Base-by-base conservation (phyloP, 2,888 invertebrate genomes). In the Lacanobia wlatinum region DNA sequence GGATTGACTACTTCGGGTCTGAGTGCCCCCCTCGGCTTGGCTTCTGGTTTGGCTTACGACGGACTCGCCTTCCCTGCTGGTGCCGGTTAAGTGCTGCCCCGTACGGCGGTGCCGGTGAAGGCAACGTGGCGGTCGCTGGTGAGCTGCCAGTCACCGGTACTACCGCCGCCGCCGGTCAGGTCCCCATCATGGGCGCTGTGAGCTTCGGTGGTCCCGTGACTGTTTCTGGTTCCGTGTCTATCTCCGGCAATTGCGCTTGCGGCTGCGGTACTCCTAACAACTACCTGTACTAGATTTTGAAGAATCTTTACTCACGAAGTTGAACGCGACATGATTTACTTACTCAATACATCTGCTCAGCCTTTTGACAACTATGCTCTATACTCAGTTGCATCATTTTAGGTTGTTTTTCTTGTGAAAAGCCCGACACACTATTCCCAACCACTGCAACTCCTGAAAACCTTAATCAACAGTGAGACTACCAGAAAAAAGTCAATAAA, bases 101-200 rank as follows among this genome's bases (percentile, higher is more conserved):
- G 3, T 88, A 87, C 77, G 88, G 87, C 53, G 88, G 87, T 48
- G 72, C 72, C 43, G 90, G 90, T 50, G 73, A 84, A 69, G 89
- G 88, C 63, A 87, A 89, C 72, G 83, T 90, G 38, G 88, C 83
- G 18, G 89, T 90, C 58, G 84, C 82, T 38, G 90, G 91, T 16
- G 87, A 88, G 72, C 81, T 91, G 72, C 88, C 87, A n/a, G 92
- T 90, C 12, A 87, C 84, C 48, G 91, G 92, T 64, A 76, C 74
- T 16, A 86, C 91, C 23, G 75, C 78, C 21, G 81, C 91, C 50
- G 76, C 43, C 82, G 84, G 91, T 10, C 67, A 71, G 50, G 86
- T 88, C 58, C 88, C 88, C 16, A 87, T 88, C 63, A 68, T 87
- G 74, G 88, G 89, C 0, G 82, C 80, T 43, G 89, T 89, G n/a